A percentile compares a stretch with the other conserved stretches of the same genome.
These are phyloP conservation scores for Venturia canescens DNA, from an alignment of 1,140 invertebrate species.

Conservation along the genomic window DNA sequence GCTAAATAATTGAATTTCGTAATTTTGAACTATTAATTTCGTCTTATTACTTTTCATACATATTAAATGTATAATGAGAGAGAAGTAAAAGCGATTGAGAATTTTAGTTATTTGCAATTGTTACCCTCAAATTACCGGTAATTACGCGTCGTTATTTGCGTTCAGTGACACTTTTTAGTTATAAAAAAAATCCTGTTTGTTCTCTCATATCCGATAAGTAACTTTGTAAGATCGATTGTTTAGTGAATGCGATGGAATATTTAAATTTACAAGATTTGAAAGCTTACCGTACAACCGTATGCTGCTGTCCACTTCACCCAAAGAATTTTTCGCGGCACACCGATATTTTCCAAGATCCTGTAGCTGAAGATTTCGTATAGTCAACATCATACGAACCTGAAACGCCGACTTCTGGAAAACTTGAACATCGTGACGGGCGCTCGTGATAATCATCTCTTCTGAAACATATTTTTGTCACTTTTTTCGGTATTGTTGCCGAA, in stretches of 20 bases:
- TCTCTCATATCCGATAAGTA: no score
- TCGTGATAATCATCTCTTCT: constrained; percentile 91
- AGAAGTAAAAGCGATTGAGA: no score
- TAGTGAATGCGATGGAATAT: not conserved
- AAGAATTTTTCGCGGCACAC: constrained; percentile 94
- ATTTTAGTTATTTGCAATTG: no score
- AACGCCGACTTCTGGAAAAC: constrained; percentile 84
- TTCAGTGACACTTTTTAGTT: no score
- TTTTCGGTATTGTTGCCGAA: not conserved
- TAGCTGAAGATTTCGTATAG: constrained; percentile 86
- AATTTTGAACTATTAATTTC: no score
- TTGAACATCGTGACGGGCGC: constrained; percentile 89
- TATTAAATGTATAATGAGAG: no score
- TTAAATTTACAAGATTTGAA: not conserved
- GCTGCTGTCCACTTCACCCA: constrained; percentile 92
- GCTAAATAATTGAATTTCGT: no score
- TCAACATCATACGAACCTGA: constrained; percentile 90
- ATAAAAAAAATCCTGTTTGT: no score
- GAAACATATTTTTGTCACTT: constrained; percentile 38
- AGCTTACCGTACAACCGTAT: constrained; percentile 92
- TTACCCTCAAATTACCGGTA: no score
- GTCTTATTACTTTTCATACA: no score
- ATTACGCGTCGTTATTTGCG: no score
- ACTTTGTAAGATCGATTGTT: no score
- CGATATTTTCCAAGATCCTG: constrained; percentile 91